Conservation (phyloP, 2,113 vertebrate species). For the Oreochromis tanganicae region DNA sequence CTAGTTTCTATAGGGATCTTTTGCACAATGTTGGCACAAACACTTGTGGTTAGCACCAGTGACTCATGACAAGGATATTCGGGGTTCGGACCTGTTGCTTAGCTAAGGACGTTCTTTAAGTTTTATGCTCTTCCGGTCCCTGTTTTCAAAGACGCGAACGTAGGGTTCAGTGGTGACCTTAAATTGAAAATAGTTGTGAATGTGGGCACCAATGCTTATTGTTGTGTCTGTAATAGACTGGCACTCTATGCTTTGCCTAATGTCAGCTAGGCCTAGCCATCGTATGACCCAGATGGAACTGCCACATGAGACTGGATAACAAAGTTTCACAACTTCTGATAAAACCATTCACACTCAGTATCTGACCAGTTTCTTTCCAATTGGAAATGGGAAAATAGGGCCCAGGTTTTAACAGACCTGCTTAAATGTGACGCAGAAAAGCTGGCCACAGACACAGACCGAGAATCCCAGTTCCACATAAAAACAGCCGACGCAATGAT, state of each 20-base stretch:
- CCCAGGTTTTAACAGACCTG: neutral
- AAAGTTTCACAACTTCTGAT: neutral
- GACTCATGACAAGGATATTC: neutral
- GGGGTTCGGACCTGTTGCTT: rapidly evolving
- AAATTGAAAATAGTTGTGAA: neutral
- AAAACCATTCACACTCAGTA: neutral
- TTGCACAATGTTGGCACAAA: neutral
- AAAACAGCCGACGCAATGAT: neutral
- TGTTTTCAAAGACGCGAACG: neutral
- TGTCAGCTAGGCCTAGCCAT: neutral
- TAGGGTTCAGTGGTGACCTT: neutral
- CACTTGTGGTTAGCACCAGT: neutral
- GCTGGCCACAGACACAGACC: neutral
- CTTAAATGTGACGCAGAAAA: neutral
- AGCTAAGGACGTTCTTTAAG: neutral
- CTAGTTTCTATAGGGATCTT: neutral
- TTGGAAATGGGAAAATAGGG: neutral
- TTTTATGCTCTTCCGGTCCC: neutral
- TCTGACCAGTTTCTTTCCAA: rapidly evolving
- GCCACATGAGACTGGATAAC: neutral
- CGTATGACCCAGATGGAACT: neutral
- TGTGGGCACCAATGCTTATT: neutral
- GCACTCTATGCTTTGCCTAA: neutral
- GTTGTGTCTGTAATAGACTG: neutral
- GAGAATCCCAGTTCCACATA: neutral